Evolutionary conservation across 2,113 vertebrate genomes (phyloP).

Genomic region (Daphoenositta chrysoptera): DNA sequence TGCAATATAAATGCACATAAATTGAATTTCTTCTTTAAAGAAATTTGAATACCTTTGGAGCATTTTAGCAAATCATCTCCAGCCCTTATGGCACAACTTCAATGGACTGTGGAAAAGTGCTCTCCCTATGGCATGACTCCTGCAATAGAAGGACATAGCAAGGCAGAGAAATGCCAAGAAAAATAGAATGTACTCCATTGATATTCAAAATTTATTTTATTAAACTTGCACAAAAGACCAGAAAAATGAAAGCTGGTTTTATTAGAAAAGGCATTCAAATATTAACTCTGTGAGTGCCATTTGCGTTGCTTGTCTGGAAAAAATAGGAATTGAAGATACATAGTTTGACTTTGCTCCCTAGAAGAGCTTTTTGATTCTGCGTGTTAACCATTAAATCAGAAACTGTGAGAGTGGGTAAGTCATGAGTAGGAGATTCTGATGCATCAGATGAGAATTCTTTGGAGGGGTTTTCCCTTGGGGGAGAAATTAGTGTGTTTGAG

Average conservation of each 20-base stretch:
- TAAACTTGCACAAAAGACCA: slow-evolving; percentile 87
- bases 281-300: slow-evolving; percentile 63
- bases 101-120: slow-evolving; percentile 89
- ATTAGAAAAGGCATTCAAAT: slow-evolving; percentile 60
- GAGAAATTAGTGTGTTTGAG: background rate
- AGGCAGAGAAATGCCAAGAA: slow-evolving; percentile 85
- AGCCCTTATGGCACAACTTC: slow-evolving; percentile 91
- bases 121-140: slow-evolving; percentile 84
- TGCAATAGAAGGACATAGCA: slow-evolving; percentile 71
- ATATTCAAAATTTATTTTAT: slow-evolving; percentile 97
- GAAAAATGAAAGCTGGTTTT: slow-evolving; percentile 60
- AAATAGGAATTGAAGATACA: background rate
- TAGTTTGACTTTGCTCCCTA: background rate
- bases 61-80: slow-evolving; percentile 95
- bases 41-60: slow-evolving; percentile 95
- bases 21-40: slow-evolving; percentile 98
- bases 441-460: background rate
- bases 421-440: background rate
- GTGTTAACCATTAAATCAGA: slow-evolving; percentile 53
- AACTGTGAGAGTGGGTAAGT: background rate
- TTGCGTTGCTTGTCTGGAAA: background rate
- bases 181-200: slow-evolving; percentile 93
- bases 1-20: slow-evolving; percentile 99
- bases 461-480: background rate
- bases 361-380: background rate